Base-by-base conservation (phyloP, 1,140 invertebrate genomes). In the Polypedilum pembai region DNA sequence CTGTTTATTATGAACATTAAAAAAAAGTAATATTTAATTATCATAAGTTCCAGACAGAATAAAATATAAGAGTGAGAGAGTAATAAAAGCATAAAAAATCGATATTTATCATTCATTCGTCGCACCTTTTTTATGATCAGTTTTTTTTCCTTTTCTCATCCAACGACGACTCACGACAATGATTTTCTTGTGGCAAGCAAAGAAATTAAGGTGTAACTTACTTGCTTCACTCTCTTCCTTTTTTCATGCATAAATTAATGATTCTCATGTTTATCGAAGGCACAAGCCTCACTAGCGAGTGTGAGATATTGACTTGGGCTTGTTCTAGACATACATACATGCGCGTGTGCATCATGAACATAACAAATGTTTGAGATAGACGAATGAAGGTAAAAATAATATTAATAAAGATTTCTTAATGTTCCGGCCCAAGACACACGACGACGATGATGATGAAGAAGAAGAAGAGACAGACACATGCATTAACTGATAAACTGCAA, bases 201-300 rank as follows among this genome's bases (percentile, higher is more conserved):
- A n/a, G 65, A 69, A 69, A 69, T 69, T 69, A 69, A 69, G 65
- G 65, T 69, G 65, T 69, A 69, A 69, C 65, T 69, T 69, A 69
- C 41, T 45, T 45, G 8, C 41, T 45, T 45, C 15, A 45, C n/a
- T 56, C n/a, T n/a, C 45, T 56, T 56, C 45, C 12, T 56, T 56
- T n/a, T 56, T 56, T 56, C 45, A 56, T 56, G 45, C 45, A 56
- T 56, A 56, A 56, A 56, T 56, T 56, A 56, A 56, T 56, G 45
- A 56, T n/a, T 4, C n/a, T 56, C 10, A 56, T 56, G 45, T 56
- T 56, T 56, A 56, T 56, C 45, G 45, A n/a, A 56, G 45, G 45
- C 45, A 56, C n/a, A n/a, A 56, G 45, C 12, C n/a, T 12, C 45
- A 56, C 12, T 15, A 56, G n/a, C 45, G 45, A 56, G 45, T 56